Evolutionary conservation across 2,797 vertebrate genomes (phyloP), one percentile per base, ranked within the genome.

Genomic region (Cottoperca gobio): DNA sequence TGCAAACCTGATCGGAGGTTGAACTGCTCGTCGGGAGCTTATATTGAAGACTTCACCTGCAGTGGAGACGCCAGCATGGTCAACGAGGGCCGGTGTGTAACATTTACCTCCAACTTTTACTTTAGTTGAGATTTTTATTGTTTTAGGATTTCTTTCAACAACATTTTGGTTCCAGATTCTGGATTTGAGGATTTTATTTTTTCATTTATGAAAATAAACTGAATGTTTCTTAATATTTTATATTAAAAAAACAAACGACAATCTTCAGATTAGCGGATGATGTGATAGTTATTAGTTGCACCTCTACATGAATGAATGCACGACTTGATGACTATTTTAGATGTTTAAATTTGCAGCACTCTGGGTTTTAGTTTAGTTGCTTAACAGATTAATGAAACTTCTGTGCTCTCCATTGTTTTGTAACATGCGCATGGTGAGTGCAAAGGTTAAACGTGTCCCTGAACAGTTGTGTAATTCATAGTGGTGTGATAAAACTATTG

Each of bases 11-110:
- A 98, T 43, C 83, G 91, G 94, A 80, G 13, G n/a, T n/a, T n/a
- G n/a, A n/a, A 94, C 93, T 96, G 95, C 75, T 88, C 93, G 0
- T 7, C 3, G 0, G 93, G 90, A 12, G 72, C 0, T n/a, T 99
- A 99, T 68, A 93, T 99, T 0, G 96, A 97, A 83, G 76, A 95
- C 83, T 97, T 96, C 88, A 79, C 81, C 35, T 99, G 98, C 91
- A 90, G 43, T 3, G 97, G 97, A 61, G 89, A 97, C 50, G 1
- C 62, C 3, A 88, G n/a, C 1, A 88, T 88, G 85, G 89, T 94
- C 91, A 97, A 88, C 0, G 96, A 99, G 90, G 97, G 94, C 85
- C 96, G 98, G 98, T 99, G 87, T 64, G 2, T 16, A n/a, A 42
- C 33, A n/a, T 37, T 12, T 8, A 4, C 16, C 39, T 43, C n/a